phyloP scores from a whole-genome alignment of 2,797 vertebrate species.

The Lacerta agilis region DNA sequence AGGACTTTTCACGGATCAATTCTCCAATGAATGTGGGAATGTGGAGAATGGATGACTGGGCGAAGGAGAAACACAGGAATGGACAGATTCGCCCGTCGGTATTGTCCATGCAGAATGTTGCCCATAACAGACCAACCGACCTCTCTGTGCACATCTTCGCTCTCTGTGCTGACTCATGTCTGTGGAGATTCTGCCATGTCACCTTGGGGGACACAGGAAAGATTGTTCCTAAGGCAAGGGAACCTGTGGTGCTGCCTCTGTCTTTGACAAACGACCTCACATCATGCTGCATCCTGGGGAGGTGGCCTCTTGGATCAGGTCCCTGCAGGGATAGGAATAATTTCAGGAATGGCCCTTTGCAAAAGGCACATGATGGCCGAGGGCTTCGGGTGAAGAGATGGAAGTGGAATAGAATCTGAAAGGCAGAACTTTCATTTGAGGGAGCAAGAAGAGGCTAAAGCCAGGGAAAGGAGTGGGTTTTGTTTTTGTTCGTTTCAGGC shows the following conservation, averaged over 20 bases:
- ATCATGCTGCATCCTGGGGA: not conserved
- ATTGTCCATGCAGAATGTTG: not conserved
- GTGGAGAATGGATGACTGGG: too few relatives aligned
- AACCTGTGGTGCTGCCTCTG: not conserved
- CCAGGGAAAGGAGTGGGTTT: not conserved
- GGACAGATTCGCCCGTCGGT: not conserved
- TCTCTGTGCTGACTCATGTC: not conserved
- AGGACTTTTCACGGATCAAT: not conserved
- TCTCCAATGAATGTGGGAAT: not conserved
- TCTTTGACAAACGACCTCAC: constrained; percentile 2
- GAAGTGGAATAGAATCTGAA: not conserved
- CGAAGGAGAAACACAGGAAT: too few relatives aligned
- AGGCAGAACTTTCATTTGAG: fast-evolving
- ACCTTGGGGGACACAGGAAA: not conserved
- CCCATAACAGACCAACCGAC: too few relatives aligned
- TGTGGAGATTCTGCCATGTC: not conserved
- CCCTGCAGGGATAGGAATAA: not conserved
- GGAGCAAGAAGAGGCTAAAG: not conserved
- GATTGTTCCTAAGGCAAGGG: not conserved
- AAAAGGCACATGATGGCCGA: not conserved
- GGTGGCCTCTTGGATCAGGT: not conserved
- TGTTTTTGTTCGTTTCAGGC: not conserved
- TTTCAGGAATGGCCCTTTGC: fast-evolving
- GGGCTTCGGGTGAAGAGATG: not conserved
- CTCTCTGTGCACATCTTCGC: not conserved